Evolutionary conservation across 2,797 vertebrate species (phyloP), one percentile per base, ranked within the genome.

Genomic region (Argya squamiceps): DNA sequence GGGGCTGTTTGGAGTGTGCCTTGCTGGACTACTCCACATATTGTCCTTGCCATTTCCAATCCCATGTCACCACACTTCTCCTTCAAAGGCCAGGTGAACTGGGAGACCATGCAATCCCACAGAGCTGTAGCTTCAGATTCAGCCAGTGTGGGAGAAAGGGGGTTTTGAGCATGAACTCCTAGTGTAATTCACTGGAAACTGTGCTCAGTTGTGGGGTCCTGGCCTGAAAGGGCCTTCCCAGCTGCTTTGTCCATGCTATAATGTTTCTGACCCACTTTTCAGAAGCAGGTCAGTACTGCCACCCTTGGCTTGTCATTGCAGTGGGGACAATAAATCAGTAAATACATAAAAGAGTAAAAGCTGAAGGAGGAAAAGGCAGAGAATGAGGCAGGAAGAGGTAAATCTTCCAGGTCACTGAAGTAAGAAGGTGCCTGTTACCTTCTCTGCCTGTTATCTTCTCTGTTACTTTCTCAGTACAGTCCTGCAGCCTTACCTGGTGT

Each of bases 331-430:
- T 76, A 92, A 91, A 87, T 77, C 69, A 59, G 26, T 79, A 71
- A 94, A 47, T 43, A 53, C 22, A 59, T 24, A 70, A 73, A 92
- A 63, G 78, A 86, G 65, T 74, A 91, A 95, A 60, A 94, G 16
- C 18, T 77, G 78, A 94, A 84, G 44, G n/a, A 71, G 50, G 69
- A 84, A 92, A 84, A 93, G 32, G n/a, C n/a, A 81, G 20, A 73
- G 43, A 91, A 89, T 3, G 9, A 73, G 37, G 37, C 78, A 77
- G 49, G 43, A 92, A 92, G 34, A 26, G 64, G 58, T 84, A 89
- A 83, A 71, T 88, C 49, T 73, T 67, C 32, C 32, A 63, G 56
- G 44, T 67, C 3, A 6, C 73, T 91, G 36, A 88, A 84, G 58
- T 53, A 71, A 73, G 41, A 74, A 74, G 43, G 18, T 76, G 44